Evolutionary conservation across 2,113 vertebrate genomes (phyloP).

Genomic region (Tonatia bakeri): DNA sequence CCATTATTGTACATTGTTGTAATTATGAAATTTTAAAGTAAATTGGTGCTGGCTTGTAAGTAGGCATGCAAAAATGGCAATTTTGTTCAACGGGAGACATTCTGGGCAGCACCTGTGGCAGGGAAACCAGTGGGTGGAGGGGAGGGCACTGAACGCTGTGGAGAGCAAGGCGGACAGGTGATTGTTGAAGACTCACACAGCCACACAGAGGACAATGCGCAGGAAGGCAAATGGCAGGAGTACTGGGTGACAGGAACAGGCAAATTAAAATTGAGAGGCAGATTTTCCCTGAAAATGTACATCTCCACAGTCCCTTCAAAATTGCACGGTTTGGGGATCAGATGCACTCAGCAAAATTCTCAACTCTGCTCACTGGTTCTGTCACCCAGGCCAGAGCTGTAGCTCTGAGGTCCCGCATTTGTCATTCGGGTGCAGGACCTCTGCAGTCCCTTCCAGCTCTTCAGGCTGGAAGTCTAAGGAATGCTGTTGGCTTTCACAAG

Average conservation of each 20-base stretch:
- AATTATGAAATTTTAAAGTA: neutral
- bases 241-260: neutral
- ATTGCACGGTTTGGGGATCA: neutral
- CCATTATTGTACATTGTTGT: neutral
- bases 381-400: neutral
- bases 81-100: neutral
- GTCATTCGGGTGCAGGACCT: neutral
- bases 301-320: neutral
- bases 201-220: neutral
- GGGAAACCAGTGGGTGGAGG: neutral
- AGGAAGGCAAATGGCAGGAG: neutral
- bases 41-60: neutral
- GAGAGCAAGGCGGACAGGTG: neutral
- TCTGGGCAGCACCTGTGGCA: neutral
- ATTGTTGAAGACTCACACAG: neutral
- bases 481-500: neutral
- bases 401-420: neutral
- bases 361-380: neutral
- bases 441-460: neutral
- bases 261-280: neutral
- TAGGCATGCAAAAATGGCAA: neutral
- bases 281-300: neutral
- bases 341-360: neutral
- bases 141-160: neutral
- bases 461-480: neutral